Conservation (phyloP, 2,888 invertebrate genomes). For the Schizotus pectinicornis region DNA sequence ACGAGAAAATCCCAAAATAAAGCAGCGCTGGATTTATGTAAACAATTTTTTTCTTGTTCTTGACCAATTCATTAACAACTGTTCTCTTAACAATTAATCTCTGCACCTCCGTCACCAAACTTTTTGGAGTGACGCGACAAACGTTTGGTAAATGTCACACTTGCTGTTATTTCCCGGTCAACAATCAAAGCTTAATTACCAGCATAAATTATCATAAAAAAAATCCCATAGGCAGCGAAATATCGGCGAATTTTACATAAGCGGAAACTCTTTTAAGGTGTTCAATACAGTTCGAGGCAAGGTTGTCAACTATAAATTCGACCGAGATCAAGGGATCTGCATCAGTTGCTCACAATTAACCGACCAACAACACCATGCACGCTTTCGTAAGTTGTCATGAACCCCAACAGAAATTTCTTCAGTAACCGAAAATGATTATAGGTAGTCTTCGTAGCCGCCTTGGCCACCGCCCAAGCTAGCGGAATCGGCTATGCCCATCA, state of each 20-base stretch:
- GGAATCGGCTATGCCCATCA: slow-evolving; percentile 1
- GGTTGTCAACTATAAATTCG: slow-evolving; percentile 24
- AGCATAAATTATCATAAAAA: slow-evolving; percentile 24
- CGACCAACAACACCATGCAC: slow-evolving; percentile 24
- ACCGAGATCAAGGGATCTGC: slow-evolving; percentile 4
- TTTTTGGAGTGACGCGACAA: not conserved
- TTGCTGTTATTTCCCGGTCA: too few relatives aligned
- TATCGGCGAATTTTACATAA: slow-evolving; percentile 18
- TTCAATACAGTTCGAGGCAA: slow-evolving; percentile 17
- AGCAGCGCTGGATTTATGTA: too few relatives aligned
- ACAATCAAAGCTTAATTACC: not conserved
- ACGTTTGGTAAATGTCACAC: not conserved
- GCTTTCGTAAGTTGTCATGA: slow-evolving; percentile 24
- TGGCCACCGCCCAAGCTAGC: slow-evolving; percentile 24
- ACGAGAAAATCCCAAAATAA: too few relatives aligned
- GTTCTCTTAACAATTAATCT: too few relatives aligned
- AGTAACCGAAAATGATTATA: slow-evolving; percentile 2
- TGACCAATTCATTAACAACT: too few relatives aligned
- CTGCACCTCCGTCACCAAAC: not conserved
- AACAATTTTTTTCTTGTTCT: too few relatives aligned
- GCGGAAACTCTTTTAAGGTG: slow-evolving; percentile 11
- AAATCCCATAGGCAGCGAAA: slow-evolving; percentile 12
- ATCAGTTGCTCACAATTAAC: slow-evolving; percentile 20
- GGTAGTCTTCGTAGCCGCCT: slow-evolving; percentile 22
- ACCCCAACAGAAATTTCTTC: not conserved